A percentile compares a stretch with the other conserved stretches of the same genome.
Conservation (phyloP, 35 echinoderm and acorn worm species). For the Holothuria glaberrima region DNA sequence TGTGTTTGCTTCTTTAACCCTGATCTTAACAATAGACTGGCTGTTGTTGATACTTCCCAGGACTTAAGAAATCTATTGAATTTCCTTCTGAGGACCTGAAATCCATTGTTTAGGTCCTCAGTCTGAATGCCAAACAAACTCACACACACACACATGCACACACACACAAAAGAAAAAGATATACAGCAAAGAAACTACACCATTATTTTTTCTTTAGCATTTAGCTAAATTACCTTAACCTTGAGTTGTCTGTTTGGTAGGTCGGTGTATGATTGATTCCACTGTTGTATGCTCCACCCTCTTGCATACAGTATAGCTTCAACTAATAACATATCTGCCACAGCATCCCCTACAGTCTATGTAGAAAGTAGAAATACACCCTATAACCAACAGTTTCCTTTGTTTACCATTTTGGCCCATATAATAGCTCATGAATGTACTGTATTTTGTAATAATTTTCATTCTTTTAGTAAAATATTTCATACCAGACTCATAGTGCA, state of each 20-base stretch:
- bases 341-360: slow-evolving; percentile 94
- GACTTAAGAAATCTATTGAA: too few species aligned
- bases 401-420: too few species aligned
- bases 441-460: too few species aligned
- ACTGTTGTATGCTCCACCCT: slow-evolving; percentile 75
- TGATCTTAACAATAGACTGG: not conserved
- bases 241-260: slow-evolving; percentile 98
- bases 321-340: slow-evolving; percentile 88
- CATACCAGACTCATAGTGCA: too few species aligned
- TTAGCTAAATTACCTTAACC: slow-evolving; percentile 72
- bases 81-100: not conserved
- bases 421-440: too few species aligned
- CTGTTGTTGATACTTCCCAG: too few species aligned
- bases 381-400: too few species aligned
- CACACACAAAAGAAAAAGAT: too few species aligned
- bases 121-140: too few species aligned
- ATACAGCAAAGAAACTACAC: not conserved
- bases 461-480: too few species aligned
- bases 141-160: too few species aligned
- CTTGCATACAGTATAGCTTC: slow-evolving; percentile 79
- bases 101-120: not conserved
- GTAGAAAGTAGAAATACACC: too few species aligned
- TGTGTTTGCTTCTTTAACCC: not conserved
- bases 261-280: slow-evolving; percentile 88
- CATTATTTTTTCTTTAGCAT: not conserved